These are phyloP conservation scores for Rhabdornis inornatus DNA, from an alignment of 2,113 vertebrate genomes.

Conservation along the genomic window DNA sequence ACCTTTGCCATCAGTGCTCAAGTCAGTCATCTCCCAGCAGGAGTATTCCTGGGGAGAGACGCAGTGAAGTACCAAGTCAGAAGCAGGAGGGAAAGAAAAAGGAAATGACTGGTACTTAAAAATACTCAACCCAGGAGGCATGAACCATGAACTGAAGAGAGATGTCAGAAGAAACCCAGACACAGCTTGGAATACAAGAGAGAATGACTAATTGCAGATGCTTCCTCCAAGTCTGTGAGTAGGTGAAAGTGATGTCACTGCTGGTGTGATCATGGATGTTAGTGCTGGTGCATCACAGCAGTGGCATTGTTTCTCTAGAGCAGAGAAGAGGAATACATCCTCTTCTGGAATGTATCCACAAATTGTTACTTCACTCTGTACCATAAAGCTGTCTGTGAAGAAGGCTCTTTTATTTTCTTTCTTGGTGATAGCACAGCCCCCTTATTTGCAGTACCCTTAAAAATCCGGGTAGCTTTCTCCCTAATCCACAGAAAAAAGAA, in stretches of 20 bases:
- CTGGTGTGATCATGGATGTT: background rate
- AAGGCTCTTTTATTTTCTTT: background rate
- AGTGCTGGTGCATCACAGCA: background rate
- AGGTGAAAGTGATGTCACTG: background rate
- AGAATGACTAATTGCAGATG: background rate
- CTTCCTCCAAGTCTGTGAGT: background rate
- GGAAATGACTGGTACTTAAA: background rate
- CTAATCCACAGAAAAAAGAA: background rate
- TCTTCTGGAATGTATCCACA: background rate
- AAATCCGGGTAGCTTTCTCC: background rate
- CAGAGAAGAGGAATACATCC: background rate
- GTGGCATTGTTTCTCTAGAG: background rate
- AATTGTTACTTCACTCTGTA: background rate
- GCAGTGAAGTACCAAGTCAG: background rate
- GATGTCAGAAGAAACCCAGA: background rate
- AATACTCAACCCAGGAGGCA: background rate
- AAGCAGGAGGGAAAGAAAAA: background rate
- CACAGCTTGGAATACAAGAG: background rate
- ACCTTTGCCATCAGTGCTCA: background rate
- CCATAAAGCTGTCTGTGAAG: background rate
- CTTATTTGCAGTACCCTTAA: background rate
- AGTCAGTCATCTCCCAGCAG: background rate
- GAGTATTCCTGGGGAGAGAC: background rate
- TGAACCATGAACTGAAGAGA: background rate
- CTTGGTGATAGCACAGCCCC: background rate